These are phyloP conservation scores for Cossypha niveicapilla DNA, from an alignment of 2,797 vertebrate species.

Conservation along the genomic window DNA sequence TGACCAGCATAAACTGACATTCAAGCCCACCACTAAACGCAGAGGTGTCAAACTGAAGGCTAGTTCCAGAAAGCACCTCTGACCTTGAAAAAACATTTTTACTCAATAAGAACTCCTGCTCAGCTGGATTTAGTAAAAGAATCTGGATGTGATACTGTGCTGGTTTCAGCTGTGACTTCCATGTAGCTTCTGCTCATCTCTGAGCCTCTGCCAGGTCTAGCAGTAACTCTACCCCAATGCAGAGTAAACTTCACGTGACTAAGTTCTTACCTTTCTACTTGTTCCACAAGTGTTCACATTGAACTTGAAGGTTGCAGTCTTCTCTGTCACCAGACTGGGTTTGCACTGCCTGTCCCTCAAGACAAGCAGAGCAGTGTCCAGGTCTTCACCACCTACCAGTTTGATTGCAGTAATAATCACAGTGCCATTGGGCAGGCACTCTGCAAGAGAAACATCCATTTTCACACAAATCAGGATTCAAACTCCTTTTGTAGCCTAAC, in stretches of 20 bases:
- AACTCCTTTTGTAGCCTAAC: neutral
- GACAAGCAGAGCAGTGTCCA: slow-evolving; percentile 71
- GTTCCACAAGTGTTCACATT: slow-evolving; percentile 41
- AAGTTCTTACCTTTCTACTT: slow-evolving; percentile 47
- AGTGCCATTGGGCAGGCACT: slow-evolving; percentile 81
- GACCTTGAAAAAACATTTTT: neutral
- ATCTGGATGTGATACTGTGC: rapidly evolving
- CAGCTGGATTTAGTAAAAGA: neutral
- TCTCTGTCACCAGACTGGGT: slow-evolving; percentile 62
- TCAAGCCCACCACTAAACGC: neutral
- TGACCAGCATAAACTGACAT: neutral
- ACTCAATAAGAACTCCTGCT: neutral
- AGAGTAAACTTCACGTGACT: neutral
- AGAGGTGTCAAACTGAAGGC: neutral
- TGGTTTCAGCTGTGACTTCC: neutral
- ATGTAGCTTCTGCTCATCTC: neutral
- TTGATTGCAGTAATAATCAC: slow-evolving; percentile 77
- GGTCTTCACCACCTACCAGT: slow-evolving; percentile 63
- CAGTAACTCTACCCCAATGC: neutral
- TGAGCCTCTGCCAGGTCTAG: neutral
- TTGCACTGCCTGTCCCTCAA: slow-evolving; percentile 77
- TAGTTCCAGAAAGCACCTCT: neutral
- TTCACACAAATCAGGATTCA: neutral
- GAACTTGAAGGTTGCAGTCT: slow-evolving; percentile 54
- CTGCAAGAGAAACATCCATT: slow-evolving; percentile 51